Base-by-base conservation (phyloP, 2,797 vertebrate species). In the Lateolabrax maculatus region DNA sequence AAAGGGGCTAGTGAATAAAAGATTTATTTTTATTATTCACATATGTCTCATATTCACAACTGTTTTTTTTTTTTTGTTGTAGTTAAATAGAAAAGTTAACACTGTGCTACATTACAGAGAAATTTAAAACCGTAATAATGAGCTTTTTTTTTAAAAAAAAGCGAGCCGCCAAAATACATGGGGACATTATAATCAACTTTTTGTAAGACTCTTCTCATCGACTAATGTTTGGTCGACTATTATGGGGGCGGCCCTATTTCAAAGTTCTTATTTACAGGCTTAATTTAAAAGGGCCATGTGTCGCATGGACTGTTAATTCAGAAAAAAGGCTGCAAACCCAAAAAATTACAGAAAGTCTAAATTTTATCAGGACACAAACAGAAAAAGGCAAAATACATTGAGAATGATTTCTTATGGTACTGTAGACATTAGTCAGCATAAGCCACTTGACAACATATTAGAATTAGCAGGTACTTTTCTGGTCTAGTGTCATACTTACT, bases 391-490 rank as follows among this genome's bases (percentile, higher is more conserved):
- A 43, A 64, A 65, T 44, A 52, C 36, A 36, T 13, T 5, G 48
- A 49, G 18, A 51, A 39, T 4, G 10, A 36, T 18, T 51, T 34
- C 27, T 56, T 2, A 48, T 72, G 9, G 0, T 37, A 29, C 21
- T 46, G 18, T 19, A 31, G n/a, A 46, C 13, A 56, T 71, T 66
- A 63, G 10, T 43, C 27, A 55, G 10, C 37, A 60, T 19, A 25
- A 66, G 21, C 9, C n/a, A 53, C 21, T 53, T 27, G 25, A 62
- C n/a, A 43, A 70, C 57, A 12, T 16, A 44, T 31, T 39, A 62
- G 51, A 79, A 80, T 65, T 52, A 72, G 9, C 15, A 55, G 21
- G 11, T 10, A 39, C 36, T 56, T 7, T 37, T 71, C 16, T 36
- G 39, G 7, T 73, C 2, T 19, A 4, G 21, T 66, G 27, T 9